Percentiles rank a stretch among this genome's conserved stretches.
Conservation (phyloP, 2,797 vertebrate genomes). For the Diceros bicornis region DNA sequence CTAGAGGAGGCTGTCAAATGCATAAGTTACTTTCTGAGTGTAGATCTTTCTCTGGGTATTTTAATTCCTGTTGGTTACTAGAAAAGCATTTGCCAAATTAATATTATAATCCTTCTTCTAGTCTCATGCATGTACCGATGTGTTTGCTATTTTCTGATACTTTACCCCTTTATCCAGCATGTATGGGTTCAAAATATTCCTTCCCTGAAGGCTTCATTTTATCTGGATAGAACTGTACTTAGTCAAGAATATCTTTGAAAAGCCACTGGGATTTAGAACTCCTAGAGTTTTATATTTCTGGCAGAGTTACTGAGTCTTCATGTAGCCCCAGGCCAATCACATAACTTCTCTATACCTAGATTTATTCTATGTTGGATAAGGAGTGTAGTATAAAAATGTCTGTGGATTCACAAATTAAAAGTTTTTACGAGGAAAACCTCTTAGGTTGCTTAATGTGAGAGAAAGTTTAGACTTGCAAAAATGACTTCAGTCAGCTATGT, state of each 20-base stretch:
- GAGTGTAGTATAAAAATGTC: not conserved
- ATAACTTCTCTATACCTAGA: not conserved
- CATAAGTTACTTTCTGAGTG: not conserved
- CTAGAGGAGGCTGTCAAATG: conserved; percentile 11
- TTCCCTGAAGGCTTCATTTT: not conserved
- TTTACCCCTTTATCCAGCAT: not conserved
- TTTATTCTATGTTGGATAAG: not conserved
- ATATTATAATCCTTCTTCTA: not conserved
- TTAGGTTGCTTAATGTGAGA: not conserved
- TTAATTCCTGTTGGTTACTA: not conserved
- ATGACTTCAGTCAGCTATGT: not conserved
- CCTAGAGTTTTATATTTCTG: not conserved
- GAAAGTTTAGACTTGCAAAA: not conserved
- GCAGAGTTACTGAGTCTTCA: not conserved
- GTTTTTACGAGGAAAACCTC: not conserved
- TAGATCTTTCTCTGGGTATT: not conserved
- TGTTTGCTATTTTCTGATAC: not conserved
- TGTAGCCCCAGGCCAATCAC: not conserved
- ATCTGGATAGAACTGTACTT: not conserved
- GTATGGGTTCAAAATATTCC: not conserved
- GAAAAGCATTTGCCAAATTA: conserved; percentile 34
- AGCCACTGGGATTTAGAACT: conserved; percentile 3
- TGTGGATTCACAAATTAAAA: conserved; percentile 43
- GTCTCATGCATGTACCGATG: not conserved
- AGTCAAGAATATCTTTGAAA: conserved; percentile 30